Evolutionary conservation across 2,113 vertebrate genomes (phyloP), one percentile per base, ranked within the genome.

Genomic region (Seriola dumerili): DNA sequence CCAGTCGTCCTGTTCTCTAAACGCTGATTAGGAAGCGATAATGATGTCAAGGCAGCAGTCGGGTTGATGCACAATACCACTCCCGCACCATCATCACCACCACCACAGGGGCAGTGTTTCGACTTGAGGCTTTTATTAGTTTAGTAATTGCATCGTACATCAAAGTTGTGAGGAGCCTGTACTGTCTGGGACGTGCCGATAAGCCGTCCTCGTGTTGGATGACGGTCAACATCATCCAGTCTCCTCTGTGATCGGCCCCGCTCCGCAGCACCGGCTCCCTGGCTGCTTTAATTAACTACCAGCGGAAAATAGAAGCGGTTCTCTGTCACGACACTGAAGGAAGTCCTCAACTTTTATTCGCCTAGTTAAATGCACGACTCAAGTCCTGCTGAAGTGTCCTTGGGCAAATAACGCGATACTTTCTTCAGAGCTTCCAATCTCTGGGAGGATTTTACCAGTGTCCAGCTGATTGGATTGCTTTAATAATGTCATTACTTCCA

Each of bases 141-240:
- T 91, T 78, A 74, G 92, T 95, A 95, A 95, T 95, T 94, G 92
- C 93, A 64, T 95, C 94, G 84, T 95, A 94, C 90, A 94, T 95
- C 94, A 95, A 89, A 89, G 85, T 88, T 88, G 90, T 76, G 90
- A 87, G 89, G 84, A 90, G 89, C 75, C 73, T 13, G 70, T 76
- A 63, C 78, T 83, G 92, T 87, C 93, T 93, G 93, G 84, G 84
- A 93, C 79, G 81, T 68, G 88, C 85, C 83, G 94, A 94, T 94
- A 94, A 95, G 93, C 72, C 78, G 74, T 86, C 76, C 58, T 82
- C 88, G 55, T 55, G 88, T 76, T 83, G 86, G 86, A 66, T 91
- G 93, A 94, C 86, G 88, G 91, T 92, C 90, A 91, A 38, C 85
- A 87, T 90, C 88, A 91, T 74, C 82, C 79, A 23, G 40, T 52